A percentile compares a stretch with the other conserved stretches of the same genome.
Evolutionary conservation across 1,140 invertebrate species (phyloP).

Genomic region (Neuroterus valhalla): DNA sequence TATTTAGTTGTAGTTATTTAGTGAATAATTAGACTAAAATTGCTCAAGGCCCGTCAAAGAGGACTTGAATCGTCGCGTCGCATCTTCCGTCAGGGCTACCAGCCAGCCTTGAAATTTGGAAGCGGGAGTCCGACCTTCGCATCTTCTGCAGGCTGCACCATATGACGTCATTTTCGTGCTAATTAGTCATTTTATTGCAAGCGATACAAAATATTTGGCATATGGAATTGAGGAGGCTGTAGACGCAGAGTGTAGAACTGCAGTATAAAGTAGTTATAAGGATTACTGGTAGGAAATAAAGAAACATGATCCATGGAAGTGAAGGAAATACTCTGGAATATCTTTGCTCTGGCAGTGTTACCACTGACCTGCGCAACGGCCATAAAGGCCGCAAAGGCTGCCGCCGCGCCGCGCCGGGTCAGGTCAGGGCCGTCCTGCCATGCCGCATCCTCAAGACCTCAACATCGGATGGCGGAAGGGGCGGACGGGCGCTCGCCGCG

Average conservation of each 20-base stretch:
- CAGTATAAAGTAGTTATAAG: no score
- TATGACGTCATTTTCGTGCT: no score
- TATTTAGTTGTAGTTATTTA: no score
- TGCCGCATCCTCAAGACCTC: slow-evolving; percentile 51
- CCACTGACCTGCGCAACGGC: slow-evolving; percentile 63
- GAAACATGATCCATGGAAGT: slow-evolving; percentile 4
- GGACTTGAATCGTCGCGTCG: not conserved
- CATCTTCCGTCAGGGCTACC: no score
- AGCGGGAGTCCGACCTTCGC: not conserved
- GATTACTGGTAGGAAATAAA: no score
- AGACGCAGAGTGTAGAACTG: no score
- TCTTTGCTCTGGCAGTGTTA: slow-evolving; percentile 44
- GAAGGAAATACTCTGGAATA: no score
- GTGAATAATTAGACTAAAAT: no score
- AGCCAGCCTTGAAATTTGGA: slow-evolving; percentile 14
- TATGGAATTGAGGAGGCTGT: no score
- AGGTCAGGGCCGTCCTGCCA: slow-evolving; percentile 59
- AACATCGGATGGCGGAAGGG: slow-evolving; percentile 52
- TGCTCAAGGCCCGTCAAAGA: not conserved
- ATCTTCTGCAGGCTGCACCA: not conserved
- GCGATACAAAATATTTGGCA: no score
- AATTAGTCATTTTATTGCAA: no score
- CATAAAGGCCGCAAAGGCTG: slow-evolving; percentile 50
- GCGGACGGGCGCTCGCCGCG: slow-evolving; percentile 50
- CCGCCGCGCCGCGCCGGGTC: slow-evolving; percentile 57